These are phyloP conservation scores for Ctenochaetus hawaiiensis DNA, from an alignment of 2,797 vertebrate species.

Conservation along the genomic window DNA sequence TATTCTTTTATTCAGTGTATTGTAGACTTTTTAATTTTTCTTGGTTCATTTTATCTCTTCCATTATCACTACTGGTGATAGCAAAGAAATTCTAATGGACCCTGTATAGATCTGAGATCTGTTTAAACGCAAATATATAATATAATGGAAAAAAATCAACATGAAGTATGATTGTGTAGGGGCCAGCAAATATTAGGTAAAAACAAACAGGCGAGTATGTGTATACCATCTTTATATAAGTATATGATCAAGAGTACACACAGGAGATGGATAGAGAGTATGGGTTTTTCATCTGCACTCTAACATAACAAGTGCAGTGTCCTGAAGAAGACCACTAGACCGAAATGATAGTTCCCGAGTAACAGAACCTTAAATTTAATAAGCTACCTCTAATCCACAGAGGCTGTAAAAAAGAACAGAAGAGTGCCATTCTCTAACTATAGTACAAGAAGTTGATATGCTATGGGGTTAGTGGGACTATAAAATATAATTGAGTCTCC, in stretches of 20 bases:
- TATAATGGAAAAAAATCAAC: no score
- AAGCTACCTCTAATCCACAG: neutral
- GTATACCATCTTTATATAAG: conserved; percentile 2
- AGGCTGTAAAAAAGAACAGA: conserved; percentile 1
- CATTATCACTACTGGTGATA: neutral
- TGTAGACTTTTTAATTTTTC: neutral
- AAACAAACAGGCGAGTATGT: neutral
- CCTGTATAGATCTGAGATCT: no score
- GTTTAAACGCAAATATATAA: no score
- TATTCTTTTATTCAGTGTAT: neutral
- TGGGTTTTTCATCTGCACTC: conserved; percentile 22
- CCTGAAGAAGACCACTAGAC: conserved; percentile 18
- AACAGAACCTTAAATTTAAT: conserved; percentile 16
- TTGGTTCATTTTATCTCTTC: neutral
- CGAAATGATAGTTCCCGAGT: conserved; percentile 37
- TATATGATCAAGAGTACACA: neutral
- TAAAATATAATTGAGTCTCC: neutral
- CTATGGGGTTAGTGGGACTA: neutral
- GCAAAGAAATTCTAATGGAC: neutral
- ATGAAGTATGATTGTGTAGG: no score
- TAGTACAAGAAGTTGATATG: conserved; percentile 1
- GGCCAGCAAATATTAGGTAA: conserved; percentile 21
- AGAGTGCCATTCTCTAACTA: neutral
- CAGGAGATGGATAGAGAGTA: neutral
- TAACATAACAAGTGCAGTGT: conserved; percentile 55